These are phyloP conservation scores for Apamea anceps DNA, from an alignment of 2,888 invertebrate genomes.

Conservation along the genomic window DNA sequence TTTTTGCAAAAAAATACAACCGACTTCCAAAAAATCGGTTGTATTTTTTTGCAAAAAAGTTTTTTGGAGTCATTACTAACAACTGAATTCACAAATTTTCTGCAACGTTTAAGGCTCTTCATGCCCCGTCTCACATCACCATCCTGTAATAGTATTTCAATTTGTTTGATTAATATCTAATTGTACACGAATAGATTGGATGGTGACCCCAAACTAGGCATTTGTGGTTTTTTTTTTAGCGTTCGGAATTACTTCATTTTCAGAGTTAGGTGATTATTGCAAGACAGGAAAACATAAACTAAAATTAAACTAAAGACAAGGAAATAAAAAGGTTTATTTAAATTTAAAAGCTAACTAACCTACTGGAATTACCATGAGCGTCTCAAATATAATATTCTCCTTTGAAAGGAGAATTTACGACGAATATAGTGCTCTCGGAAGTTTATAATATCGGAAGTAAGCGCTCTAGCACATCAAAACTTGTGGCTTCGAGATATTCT, in stretches of 20 bases:
- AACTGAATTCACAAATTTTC: too few relatives aligned
- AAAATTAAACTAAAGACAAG: background rate
- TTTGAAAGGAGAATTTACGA: conserved; percentile 25
- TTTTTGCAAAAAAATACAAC: too few relatives aligned
- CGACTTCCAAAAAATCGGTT: too few relatives aligned
- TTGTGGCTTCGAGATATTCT: background rate
- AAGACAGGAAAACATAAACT: background rate
- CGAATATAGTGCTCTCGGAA: conserved; percentile 1
- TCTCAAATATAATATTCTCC: conserved; percentile 20
- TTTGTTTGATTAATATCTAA: background rate
- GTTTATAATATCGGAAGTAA: conserved; percentile 8
- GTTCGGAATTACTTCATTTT: background rate
- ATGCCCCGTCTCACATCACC: background rate
- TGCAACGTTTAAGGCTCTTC: background rate
- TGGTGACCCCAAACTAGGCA: background rate
- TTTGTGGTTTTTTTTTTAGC: background rate
- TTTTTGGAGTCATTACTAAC: background rate
- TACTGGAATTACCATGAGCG: background rate
- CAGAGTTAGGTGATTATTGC: background rate
- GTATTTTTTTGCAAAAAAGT: too few relatives aligned
- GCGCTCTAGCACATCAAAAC: conserved; percentile 17
- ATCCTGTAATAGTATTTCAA: background rate
- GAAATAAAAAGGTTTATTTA: too few relatives aligned
- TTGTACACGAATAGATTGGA: background rate
- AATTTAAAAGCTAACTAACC: background rate